These are phyloP conservation scores for Zaprionus capensis DNA, from an alignment of 1,140 invertebrate species.

Conservation along the genomic window DNA sequence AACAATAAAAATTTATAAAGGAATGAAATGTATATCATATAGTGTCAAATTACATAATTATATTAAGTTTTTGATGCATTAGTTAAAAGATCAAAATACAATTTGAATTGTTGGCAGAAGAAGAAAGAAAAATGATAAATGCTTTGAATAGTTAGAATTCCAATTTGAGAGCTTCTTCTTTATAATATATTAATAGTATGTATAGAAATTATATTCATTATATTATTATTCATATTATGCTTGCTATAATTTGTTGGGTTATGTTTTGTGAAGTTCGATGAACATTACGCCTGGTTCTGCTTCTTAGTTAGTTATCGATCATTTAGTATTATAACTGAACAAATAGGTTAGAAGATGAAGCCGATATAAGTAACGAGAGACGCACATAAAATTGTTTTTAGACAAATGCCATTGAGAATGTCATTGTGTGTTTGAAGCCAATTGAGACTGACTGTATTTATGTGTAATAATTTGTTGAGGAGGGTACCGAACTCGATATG, in stretches of 20 bases:
- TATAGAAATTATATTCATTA: not conserved
- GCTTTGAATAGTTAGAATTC: slow-evolving; percentile 39
- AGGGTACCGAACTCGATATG: slow-evolving; percentile 4
- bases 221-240: not conserved
- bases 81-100: slow-evolving; percentile 26
- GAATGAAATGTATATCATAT: slow-evolving; percentile 30
- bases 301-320: not conserved
- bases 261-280: slow-evolving; percentile 26
- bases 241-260: not conserved
- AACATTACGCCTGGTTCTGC: not conserved
- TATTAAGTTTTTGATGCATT: slow-evolving; percentile 28
- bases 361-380: slow-evolving; percentile 30
- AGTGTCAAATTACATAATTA: slow-evolving; percentile 18
- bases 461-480: slow-evolving; percentile 71
- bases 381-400: slow-evolving; percentile 76
- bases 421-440: slow-evolving; percentile 74
- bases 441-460: slow-evolving; percentile 82
- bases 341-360: slow-evolving; percentile 11
- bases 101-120: slow-evolving; percentile 17
- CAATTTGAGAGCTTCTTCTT: slow-evolving; percentile 8
- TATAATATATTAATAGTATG: not conserved
- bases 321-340: not conserved
- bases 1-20: slow-evolving; percentile 26
- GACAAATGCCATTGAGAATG: slow-evolving; percentile 77
- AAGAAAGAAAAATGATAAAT: slow-evolving; percentile 1